Evolutionary conservation across 2,888 invertebrate genomes (phyloP).

Genomic region (Drosophila lutescens): DNA sequence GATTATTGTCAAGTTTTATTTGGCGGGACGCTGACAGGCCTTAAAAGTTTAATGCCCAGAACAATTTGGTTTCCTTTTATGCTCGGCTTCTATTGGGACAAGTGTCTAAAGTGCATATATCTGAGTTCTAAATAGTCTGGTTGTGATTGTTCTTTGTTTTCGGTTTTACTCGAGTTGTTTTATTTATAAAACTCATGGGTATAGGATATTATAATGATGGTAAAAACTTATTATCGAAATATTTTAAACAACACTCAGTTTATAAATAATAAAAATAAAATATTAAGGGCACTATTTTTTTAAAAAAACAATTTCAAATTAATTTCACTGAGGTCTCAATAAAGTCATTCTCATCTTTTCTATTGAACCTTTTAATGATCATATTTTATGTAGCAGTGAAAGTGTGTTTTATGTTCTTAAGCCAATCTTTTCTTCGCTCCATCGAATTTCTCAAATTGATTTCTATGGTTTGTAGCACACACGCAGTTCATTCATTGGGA

Average conservation of each 20-base stretch:
- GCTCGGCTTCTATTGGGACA: slow-evolving; percentile 8
- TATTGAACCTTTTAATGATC: not conserved
- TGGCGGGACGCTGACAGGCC: slow-evolving; percentile 60
- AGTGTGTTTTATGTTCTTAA: slow-evolving; percentile 36
- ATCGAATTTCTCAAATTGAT: slow-evolving; percentile 3
- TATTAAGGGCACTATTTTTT: too few species aligned
- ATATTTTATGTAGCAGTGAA: slow-evolving; percentile 24
- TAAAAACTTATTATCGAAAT: too few species aligned
- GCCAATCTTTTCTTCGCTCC: not conserved
- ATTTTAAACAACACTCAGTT: too few species aligned
- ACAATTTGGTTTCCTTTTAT: slow-evolving; percentile 27
- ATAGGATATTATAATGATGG: too few species aligned
- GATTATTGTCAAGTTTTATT: slow-evolving; percentile 70
- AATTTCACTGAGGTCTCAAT: too few species aligned
- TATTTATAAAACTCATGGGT: too few species aligned
- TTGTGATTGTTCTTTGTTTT: not conserved
- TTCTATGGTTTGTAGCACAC: slow-evolving; percentile 16
- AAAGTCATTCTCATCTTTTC: not conserved
- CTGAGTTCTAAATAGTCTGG: slow-evolving; percentile 4
- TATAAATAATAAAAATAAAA: too few species aligned
- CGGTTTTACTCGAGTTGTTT: too few species aligned
- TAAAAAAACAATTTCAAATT: too few species aligned
- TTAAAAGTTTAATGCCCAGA: slow-evolving; percentile 57
- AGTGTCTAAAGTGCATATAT: slow-evolving; percentile 28
- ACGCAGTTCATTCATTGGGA: slow-evolving; percentile 4